phyloP scores from a whole-genome alignment of 2,888 invertebrate species.

The Chydorus sphaericus region DNA sequence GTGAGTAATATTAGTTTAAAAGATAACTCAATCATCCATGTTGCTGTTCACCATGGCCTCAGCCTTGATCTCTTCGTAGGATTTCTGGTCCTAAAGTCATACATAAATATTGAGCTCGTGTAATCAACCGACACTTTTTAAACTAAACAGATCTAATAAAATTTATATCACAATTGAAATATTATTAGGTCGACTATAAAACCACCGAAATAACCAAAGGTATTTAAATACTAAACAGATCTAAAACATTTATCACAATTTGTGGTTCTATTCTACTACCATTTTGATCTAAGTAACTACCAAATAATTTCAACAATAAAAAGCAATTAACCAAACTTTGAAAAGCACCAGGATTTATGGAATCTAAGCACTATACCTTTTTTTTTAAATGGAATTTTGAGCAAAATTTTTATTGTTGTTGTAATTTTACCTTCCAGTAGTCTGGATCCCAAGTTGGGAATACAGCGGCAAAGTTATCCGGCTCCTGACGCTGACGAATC shows the following conservation, averaged over 20 bases:
- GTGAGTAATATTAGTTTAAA: too few relatives aligned
- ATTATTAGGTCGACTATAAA: not conserved
- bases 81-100: slow-evolving; percentile 14
- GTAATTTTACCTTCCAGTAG: slow-evolving; percentile 44
- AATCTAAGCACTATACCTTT: not conserved
- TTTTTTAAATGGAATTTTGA: not conserved
- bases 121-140: not conserved
- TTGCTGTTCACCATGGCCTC: slow-evolving; percentile 4
- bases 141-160: not conserved
- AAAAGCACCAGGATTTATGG: not conserved
- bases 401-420: slow-evolving; percentile 18
- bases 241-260: not conserved
- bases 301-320: not conserved
- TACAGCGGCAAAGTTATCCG: slow-evolving; percentile 52
- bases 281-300: too few relatives aligned
- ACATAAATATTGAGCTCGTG: too few relatives aligned
- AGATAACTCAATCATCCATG: too few relatives aligned
- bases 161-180: not conserved
- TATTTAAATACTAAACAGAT: not conserved
- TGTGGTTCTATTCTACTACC: too few relatives aligned
- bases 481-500: slow-evolving; percentile 59
- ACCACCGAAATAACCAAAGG: not conserved
- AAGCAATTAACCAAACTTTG: not conserved
- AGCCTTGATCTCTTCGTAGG: slow-evolving; percentile 17
- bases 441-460: slow-evolving; percentile 59